phyloP scores from a whole-genome alignment of 2,888 invertebrate genomes.

The Monochamus alternatus region DNA sequence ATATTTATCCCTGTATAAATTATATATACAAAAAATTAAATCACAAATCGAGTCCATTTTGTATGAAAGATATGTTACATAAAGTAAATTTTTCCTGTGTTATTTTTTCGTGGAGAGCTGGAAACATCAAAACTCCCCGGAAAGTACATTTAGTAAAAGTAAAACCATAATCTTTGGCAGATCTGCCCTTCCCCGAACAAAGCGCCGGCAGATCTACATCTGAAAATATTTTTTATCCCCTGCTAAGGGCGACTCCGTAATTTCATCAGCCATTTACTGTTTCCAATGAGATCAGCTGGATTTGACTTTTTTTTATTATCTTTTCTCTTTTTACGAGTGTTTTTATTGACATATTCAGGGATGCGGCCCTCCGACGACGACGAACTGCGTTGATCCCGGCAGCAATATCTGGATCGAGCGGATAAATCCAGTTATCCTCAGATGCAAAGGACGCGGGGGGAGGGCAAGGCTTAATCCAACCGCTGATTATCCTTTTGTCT shows the following conservation, averaged over 20 bases:
- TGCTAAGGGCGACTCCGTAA: constrained; percentile 1
- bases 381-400: constrained; percentile 4
- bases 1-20: no score
- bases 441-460: neutral
- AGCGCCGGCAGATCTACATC: neutral
- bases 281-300: constrained; percentile 37
- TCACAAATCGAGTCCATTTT: no score
- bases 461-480: constrained; percentile 8
- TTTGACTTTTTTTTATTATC: constrained; percentile 39
- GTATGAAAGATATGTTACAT: no score
- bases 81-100: no score
- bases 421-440: constrained; percentile 28
- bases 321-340: constrained; percentile 34
- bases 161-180: constrained; percentile 7
- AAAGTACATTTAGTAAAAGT: neutral
- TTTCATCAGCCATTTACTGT: constrained; percentile 33
- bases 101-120: neutral
- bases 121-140: neutral
- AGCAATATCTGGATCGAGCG: constrained; percentile 8
- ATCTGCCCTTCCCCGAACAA: neutral
- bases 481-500: constrained; percentile 16
- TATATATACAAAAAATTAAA: no score
- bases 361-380: constrained; percentile 18
- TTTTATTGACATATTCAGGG: constrained; percentile 38
- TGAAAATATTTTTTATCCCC: constrained; percentile 6